These are phyloP conservation scores for Tolmerus cingulatus DNA, from an alignment of 2,888 invertebrate genomes.

Conservation along the genomic window DNA sequence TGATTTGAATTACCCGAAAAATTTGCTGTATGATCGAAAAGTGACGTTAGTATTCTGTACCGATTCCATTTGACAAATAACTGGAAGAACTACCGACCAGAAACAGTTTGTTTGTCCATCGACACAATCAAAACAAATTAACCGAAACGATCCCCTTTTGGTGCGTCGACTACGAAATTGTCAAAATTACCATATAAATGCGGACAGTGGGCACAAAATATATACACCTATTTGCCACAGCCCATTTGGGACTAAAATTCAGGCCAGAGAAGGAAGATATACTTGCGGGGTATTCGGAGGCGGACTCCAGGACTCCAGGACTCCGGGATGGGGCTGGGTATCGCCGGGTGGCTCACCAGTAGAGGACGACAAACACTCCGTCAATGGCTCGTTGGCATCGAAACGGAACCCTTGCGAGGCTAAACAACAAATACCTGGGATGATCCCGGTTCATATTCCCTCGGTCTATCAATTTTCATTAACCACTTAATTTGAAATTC, in stretches of 20 bases:
- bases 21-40: background rate
- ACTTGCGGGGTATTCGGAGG: background rate
- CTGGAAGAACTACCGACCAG: background rate
- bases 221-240: background rate
- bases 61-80: background rate
- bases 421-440: constrained; percentile 34
- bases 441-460: constrained; percentile 44
- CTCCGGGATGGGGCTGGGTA: background rate
- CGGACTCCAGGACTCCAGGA: background rate
- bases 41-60: background rate
- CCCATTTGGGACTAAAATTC: constrained; percentile 13
- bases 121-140: constrained; percentile 35
- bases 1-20: background rate
- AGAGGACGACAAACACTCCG: constrained; percentile 12
- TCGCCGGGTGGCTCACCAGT: background rate
- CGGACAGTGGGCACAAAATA: constrained; percentile 20
- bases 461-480: constrained; percentile 48
- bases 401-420: constrained; percentile 27
- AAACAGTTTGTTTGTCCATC: constrained; percentile 6
- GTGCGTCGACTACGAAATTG: constrained; percentile 29
- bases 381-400: constrained; percentile 17
- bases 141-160: constrained; percentile 32
- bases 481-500: constrained; percentile 49
- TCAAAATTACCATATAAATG: constrained; percentile 38
- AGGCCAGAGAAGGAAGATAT: background rate